Base-by-base conservation (phyloP, 1,140 invertebrate genomes). In the Mycetomoellerius zeteki region DNA sequence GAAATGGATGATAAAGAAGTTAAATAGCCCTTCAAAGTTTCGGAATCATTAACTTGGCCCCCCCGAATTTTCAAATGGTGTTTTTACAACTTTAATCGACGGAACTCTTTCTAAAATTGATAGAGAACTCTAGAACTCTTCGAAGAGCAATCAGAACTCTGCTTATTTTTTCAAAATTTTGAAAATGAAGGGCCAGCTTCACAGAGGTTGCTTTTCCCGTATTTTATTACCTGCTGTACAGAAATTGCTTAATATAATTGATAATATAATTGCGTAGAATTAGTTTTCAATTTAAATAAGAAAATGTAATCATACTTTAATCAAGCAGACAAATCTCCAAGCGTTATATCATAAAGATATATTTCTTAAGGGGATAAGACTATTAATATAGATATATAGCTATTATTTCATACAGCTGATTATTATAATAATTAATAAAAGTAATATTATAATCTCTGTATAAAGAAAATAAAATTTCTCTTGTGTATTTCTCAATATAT, bases 391-490 rank as follows among this genome's bases (percentile, higher is more conserved):
- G 5, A 54, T 10, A 67, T 67, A 67, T 50, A 24, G 1, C 2
- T 30, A 72, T 33, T 64, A 33, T 64, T 16, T 64, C 27, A n/a
- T n/a, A n/a, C n/a, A 62, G 6, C 16, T 64, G 7, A n/a, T 64
- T 33, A 33, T 33, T 65, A n/a, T n/a, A 65, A 65, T 65, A 33
- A 65, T 65, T 65, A 65, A 65, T n/a, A n/a, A 56, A 56, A n/a
- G 21, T 12, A n/a, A n/a, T 12, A 33, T 33, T 64, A 64, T 10
- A 73, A 56, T 52, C 19, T 33, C 14, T 37, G 12, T 1, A 4
- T 21, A 73, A 54, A 72, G 19, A 7, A 33, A 65, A n/a, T 10
- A 43, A 43, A 43, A 43, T 43, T 43, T 37, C 37, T 37, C 8
- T 43, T 43, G 10, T 43, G 10, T 43, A 33, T 65, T 65, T 37